Evolutionary conservation across 2,113 vertebrate species (phyloP).

Genomic region (Osmerus mordax): DNA sequence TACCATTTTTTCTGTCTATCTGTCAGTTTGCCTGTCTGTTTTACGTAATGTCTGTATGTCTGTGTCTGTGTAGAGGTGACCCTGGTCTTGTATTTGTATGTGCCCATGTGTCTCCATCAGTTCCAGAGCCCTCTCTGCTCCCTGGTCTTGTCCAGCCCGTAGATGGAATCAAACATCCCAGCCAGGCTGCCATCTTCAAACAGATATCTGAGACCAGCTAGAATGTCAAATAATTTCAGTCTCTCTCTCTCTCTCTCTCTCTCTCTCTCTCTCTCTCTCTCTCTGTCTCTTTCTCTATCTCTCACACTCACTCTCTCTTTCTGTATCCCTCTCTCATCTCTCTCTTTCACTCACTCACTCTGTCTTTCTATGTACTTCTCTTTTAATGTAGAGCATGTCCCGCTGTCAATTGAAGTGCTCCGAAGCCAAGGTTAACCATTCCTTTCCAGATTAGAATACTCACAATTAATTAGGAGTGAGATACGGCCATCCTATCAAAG

Average conservation of each 20-base stretch:
- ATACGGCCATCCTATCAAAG: conserved; percentile 50
- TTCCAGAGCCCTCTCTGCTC: conserved; percentile 43
- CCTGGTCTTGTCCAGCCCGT: not conserved
- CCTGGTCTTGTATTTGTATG: conserved; percentile 5
- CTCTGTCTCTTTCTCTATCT: not conserved
- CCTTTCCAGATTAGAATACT: conserved; percentile 49
- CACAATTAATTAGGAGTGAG: conserved; percentile 53
- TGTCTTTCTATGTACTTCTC: conserved; percentile 14
- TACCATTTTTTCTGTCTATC: not conserved
- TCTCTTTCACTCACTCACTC: not conserved
- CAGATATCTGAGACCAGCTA: conserved; percentile 33
- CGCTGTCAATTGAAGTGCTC: conserved; percentile 41
- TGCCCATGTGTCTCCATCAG: conserved; percentile 34
- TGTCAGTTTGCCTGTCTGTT: too few species aligned
- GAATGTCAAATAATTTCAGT: conserved; percentile 51
- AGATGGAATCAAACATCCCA: conserved; percentile 46
- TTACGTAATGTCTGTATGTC: too few species aligned
- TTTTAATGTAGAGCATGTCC: not conserved
- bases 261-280: not conserved
- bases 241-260: conserved; percentile 14
- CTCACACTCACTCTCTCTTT: conserved; percentile 14
- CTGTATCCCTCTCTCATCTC: not conserved
- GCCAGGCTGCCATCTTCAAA: conserved; percentile 49
- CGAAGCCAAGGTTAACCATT: conserved; percentile 50
- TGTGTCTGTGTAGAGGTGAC: too few species aligned